These are phyloP conservation scores for Himalopsyche phryganea DNA, from an alignment of 1,140 invertebrate genomes.

Conservation along the genomic window DNA sequence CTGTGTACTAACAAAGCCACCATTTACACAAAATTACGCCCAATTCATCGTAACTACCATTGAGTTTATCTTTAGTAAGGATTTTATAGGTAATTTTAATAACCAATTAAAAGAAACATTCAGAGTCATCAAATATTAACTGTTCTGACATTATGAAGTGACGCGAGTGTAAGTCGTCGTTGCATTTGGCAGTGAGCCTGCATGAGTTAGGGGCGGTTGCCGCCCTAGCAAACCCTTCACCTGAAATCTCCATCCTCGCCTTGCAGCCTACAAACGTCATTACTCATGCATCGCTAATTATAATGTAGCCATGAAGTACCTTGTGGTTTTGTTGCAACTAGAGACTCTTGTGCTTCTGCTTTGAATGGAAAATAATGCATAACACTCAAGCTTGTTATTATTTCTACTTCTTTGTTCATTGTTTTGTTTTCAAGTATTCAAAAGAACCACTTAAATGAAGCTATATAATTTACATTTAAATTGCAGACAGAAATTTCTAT, in stretches of 20 bases:
- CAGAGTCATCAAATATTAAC: no score
- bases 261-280: conserved; percentile 19
- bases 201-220: conserved; percentile 2
- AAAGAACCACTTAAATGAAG: no score
- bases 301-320: not conserved
- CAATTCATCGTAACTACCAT: no score
- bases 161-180: no score
- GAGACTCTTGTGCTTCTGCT: not conserved
- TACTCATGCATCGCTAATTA: conserved; percentile 27
- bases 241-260: conserved; percentile 3
- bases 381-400: not conserved
- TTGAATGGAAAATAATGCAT: not conserved
- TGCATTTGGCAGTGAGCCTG: not conserved
- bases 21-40: no score
- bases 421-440: not conserved
- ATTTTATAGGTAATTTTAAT: no score
- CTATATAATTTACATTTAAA: no score
- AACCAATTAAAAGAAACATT: no score
- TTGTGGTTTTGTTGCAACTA: not conserved
- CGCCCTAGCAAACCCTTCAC: not conserved
- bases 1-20: no score
- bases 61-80: no score
- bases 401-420: not conserved
- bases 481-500: no score
- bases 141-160: no score